Evolutionary conservation across 2,797 vertebrate species (phyloP).

Genomic region (Xiphophorus birchmanni): DNA sequence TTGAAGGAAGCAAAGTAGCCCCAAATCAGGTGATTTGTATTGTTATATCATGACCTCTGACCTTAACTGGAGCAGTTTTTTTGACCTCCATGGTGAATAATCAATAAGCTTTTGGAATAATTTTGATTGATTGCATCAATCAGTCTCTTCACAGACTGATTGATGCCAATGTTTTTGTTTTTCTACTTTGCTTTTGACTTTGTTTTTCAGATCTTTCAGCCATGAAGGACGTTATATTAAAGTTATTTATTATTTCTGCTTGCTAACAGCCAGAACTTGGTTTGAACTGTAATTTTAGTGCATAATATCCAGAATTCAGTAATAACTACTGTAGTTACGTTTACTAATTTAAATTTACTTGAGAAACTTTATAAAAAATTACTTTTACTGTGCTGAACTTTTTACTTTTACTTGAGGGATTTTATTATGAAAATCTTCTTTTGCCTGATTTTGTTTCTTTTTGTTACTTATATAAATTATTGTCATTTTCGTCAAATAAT

Average conservation of each 20-base stretch:
- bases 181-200: background rate
- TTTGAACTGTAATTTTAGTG: background rate
- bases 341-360: too few relatives aligned
- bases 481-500: too few relatives aligned
- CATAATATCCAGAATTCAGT: too few relatives aligned
- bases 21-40: background rate
- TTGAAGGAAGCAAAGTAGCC: background rate
- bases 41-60: background rate
- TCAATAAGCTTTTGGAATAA: background rate
- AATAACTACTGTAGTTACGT: too few relatives aligned
- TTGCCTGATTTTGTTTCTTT: too few relatives aligned
- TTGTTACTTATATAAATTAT: too few relatives aligned
- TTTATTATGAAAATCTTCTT: too few relatives aligned
- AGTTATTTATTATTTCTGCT: background rate
- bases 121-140: background rate
- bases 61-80: background rate
- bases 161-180: background rate
- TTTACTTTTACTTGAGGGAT: too few relatives aligned
- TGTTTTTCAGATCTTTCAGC: background rate
- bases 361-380: too few relatives aligned
- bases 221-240: background rate
- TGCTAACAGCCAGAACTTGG: background rate
- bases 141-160: background rate
- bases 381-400: too few relatives aligned
- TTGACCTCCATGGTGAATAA: background rate